Evolutionary conservation across 23 tunicate species (phyloP).

Genomic region (Botrylloides violaceus): DNA sequence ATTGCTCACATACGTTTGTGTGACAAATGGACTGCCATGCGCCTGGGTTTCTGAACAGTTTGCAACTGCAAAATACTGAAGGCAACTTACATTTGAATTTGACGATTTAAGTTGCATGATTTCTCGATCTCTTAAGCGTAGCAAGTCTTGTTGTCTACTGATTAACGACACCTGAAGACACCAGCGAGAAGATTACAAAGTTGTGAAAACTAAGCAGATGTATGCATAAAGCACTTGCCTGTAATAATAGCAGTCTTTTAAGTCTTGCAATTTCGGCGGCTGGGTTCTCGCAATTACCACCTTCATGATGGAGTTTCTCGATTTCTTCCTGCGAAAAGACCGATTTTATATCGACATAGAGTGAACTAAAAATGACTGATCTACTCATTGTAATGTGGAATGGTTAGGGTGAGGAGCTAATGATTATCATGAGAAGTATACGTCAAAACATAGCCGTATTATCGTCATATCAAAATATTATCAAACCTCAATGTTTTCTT

Average conservation of each 20-base stretch:
- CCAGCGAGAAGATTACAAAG: not conserved
- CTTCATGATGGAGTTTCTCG: not conserved
- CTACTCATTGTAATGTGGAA: too few relatives aligned
- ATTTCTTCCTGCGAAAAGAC: not conserved
- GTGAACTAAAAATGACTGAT: too few relatives aligned
- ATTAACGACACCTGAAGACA: slow-evolving; percentile 44
- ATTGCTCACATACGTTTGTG: too few relatives aligned
- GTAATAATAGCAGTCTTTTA: slow-evolving; percentile 41
- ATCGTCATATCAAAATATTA: too few relatives aligned
- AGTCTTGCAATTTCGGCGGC: slow-evolving; percentile 26
- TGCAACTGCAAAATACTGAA: too few relatives aligned
- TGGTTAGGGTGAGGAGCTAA: too few relatives aligned
- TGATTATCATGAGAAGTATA: too few relatives aligned
- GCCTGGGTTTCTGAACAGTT: too few relatives aligned
- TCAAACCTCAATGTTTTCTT: too few relatives aligned
- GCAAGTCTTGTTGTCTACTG: slow-evolving; percentile 71
- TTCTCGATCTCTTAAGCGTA: slow-evolving; percentile 72
- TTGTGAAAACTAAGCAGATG: not conserved
- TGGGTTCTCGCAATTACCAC: not conserved
- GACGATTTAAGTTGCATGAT: slow-evolving; percentile 48
- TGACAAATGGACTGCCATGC: too few relatives aligned
- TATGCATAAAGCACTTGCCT: slow-evolving; percentile 5
- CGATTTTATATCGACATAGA: too few relatives aligned
- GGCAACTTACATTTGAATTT: slow-evolving; percentile 30
- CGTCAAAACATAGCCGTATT: too few relatives aligned